A percentile compares a stretch with the other conserved stretches of the same genome.
These are phyloP conservation scores for Thalassarche chlororhynchos DNA, from an alignment of 2,113 vertebrate genomes.

Conservation along the genomic window DNA sequence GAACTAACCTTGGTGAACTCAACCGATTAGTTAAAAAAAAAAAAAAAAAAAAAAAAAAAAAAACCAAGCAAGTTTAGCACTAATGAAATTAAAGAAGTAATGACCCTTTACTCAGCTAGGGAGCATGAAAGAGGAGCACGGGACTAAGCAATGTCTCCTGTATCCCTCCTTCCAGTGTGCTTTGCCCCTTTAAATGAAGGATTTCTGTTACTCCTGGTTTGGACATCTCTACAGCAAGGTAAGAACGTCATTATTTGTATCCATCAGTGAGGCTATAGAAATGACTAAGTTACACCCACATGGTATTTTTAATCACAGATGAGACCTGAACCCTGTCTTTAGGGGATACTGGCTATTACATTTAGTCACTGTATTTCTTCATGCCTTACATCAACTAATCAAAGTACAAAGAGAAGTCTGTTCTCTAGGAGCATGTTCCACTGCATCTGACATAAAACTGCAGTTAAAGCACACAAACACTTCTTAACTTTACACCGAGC, in stretches of 20 bases:
- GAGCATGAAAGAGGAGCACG: rapidly evolving
- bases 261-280: background rate
- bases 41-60: background rate
- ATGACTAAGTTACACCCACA: background rate
- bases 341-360: background rate
- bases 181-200: background rate
- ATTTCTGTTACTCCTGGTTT: background rate
- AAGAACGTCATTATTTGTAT: rapidly evolving
- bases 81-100: background rate
- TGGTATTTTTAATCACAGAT: background rate
- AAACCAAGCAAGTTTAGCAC: background rate
- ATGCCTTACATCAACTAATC: background rate
- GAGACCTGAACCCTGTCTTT: background rate
- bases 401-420: background rate
- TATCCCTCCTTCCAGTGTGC: too few species aligned
- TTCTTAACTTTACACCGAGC: background rate
- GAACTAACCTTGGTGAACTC: conserved; percentile 4
- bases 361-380: background rate
- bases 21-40: rapidly evolving
- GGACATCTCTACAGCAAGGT: background rate
- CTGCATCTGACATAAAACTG: background rate
- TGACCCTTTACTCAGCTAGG: background rate
- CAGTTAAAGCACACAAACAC: background rate
- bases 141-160: background rate
- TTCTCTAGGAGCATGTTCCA: background rate